Evolutionary conservation across 2,113 vertebrate genomes (phyloP), one percentile per base, ranked within the genome.

Genomic region (Silurus asotus): DNA sequence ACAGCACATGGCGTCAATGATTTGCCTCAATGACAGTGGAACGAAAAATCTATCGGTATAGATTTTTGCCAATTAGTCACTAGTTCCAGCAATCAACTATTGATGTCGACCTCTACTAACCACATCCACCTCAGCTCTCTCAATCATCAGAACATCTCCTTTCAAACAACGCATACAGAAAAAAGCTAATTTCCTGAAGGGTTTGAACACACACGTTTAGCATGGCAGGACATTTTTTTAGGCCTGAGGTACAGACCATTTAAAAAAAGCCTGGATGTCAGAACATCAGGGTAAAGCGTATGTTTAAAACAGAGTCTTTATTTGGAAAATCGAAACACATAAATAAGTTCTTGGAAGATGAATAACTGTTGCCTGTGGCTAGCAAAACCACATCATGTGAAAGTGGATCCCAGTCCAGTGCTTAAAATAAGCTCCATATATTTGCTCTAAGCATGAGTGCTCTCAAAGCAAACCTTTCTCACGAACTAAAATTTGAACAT

Each of bases 401-500:
- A 86, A 53, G 15, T 37, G 74, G 37, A 65, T 72, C 59, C 19
- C 15, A 6, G n/a, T 64, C 65, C 70, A 74, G 28, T 37, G 67
- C 62, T 80, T 53, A 81, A 86, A 84, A 75, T 84, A 86, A 79
- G 15, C 81, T 49, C 56, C 48, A 58, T 20, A n/a, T 49, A n/a
- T 49, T 75, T 69, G 64, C 55, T 85, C 53, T 81, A 37, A 62
- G 75, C 48, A 86, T 45, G 25, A 79, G 64, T 14, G 49, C 23
- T n/a, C 1, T 19, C 28, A 79, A 62, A 84, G 55, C 62, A 10
- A 83, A 49, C 19, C 67, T 74, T 80, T 88, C 79, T 56, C n/a
- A 83, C 65, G 19, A 49, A 53, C 11, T 69, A 81, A 74, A 53
- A 25, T 65, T 14, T 23, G 10, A 67, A 67, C 49, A 45, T 2